Percentiles rank a stretch among this genome's conserved stretches.
These are phyloP conservation scores for Mormyrus lacerda DNA, from an alignment of 2,113 vertebrate genomes.

Conservation along the genomic window DNA sequence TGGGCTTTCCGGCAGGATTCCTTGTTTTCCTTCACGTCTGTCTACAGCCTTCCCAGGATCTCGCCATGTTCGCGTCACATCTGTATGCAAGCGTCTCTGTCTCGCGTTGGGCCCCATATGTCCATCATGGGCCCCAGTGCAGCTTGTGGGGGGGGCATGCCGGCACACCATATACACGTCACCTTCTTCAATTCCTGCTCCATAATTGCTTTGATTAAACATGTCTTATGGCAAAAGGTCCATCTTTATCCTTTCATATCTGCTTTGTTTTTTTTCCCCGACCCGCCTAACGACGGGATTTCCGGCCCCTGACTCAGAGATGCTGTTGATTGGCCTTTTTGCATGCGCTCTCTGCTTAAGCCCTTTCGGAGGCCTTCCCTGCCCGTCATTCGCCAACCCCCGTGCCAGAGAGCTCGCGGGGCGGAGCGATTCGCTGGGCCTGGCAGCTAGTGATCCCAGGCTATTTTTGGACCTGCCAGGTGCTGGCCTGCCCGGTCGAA, in stretches of 20 bases:
- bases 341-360: background rate
- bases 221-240: background rate
- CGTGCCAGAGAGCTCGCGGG: background rate
- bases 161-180: background rate
- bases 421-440: background rate
- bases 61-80: background rate
- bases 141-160: background rate
- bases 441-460: slow-evolving; percentile 18
- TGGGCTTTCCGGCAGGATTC: background rate
- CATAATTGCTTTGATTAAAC: background rate
- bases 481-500: background rate
- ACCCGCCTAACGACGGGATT: background rate
- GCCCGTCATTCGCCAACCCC: background rate
- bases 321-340: background rate
- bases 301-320: background rate
- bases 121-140: background rate
- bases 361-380: background rate
- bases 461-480: slow-evolving; percentile 41
- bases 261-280: background rate
- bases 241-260: background rate
- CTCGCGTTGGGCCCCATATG: no score
- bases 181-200: background rate
- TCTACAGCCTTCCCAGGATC: background rate
- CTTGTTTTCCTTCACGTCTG: no score
- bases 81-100: background rate